Percentiles rank a stretch among this genome's conserved stretches.
Conservation (phyloP, 2,888 invertebrate species). For the Phaonia tiefii region DNA sequence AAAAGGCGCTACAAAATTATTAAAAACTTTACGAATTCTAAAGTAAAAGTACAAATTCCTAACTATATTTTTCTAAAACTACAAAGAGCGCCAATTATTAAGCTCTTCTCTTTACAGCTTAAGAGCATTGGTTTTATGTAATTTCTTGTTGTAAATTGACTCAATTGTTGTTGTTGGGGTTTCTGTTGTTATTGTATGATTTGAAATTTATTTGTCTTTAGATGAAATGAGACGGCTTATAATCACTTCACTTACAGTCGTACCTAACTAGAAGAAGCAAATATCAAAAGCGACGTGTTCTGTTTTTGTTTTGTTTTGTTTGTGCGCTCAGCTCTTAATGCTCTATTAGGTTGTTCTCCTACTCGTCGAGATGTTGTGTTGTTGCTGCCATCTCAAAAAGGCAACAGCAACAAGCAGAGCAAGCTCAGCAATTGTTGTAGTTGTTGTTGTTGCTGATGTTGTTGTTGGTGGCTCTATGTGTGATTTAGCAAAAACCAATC, state of each 20-base stretch:
- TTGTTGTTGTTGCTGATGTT: slow-evolving; percentile 49
- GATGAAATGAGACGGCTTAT: slow-evolving; percentile 79
- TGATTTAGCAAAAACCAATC: slow-evolving; percentile 80
- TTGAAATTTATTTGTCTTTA: slow-evolving; percentile 80
- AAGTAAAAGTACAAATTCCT: background rate
- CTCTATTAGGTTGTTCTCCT: slow-evolving; percentile 13
- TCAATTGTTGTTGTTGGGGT: slow-evolving; percentile 49
- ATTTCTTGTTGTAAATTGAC: slow-evolving; percentile 19
- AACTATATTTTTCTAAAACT: background rate
- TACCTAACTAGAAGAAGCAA: background rate
- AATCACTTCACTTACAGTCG: slow-evolving; percentile 67
- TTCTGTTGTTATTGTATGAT: slow-evolving; percentile 67
- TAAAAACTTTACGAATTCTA: background rate
- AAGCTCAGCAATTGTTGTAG: background rate
- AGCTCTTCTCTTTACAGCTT: background rate
- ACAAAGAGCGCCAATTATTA: background rate
- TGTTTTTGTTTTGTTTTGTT: background rate
- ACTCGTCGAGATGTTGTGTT: background rate
- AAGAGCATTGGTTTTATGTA: slow-evolving; percentile 28
- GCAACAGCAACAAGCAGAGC: slow-evolving; percentile 27
- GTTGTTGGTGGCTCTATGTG: slow-evolving; percentile 52
- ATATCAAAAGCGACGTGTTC: background rate
- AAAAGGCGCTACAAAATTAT: slow-evolving; percentile 2
- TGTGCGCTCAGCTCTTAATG: slow-evolving; percentile 5
- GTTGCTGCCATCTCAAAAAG: background rate